Conservation (phyloP, 2,113 vertebrate genomes). For the Saguinus midas region DNA sequence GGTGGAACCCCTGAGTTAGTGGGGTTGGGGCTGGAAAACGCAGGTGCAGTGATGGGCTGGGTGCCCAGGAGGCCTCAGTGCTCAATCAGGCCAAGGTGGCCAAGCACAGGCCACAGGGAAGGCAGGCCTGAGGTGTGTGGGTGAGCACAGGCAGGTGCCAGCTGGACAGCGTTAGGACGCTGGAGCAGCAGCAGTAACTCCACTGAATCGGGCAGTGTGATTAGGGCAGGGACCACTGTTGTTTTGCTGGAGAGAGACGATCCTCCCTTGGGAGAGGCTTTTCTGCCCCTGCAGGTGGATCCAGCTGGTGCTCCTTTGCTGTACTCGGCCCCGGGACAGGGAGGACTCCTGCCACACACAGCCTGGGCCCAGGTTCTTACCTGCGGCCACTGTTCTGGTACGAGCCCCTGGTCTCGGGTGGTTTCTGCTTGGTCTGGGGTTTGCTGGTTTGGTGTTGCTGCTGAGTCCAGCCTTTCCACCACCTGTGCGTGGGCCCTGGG, state of each 20-base stretch:
- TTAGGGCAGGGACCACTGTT: background rate
- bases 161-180: fast-evolving
- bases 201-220: fast-evolving
- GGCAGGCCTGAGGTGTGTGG: fast-evolving
- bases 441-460: too few relatives aligned
- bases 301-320: background rate
- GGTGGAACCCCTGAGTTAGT: background rate
- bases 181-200: background rate
- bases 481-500: fast-evolving
- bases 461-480: background rate
- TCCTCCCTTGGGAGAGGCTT: background rate
- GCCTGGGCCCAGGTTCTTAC: background rate
- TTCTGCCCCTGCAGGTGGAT: background rate
- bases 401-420: background rate
- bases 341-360: background rate
- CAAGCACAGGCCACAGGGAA: background rate
- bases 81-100: background rate
- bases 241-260: background rate
- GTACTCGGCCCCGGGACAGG: background rate
- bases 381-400: background rate
- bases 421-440: background rate
- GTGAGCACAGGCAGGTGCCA: background rate
- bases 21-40: background rate
- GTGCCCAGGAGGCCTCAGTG: background rate
- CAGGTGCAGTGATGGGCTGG: fast-evolving